Evolutionary conservation across 2,888 invertebrate genomes (phyloP), one percentile per base, ranked within the genome.

Genomic region (Empis livida): DNA sequence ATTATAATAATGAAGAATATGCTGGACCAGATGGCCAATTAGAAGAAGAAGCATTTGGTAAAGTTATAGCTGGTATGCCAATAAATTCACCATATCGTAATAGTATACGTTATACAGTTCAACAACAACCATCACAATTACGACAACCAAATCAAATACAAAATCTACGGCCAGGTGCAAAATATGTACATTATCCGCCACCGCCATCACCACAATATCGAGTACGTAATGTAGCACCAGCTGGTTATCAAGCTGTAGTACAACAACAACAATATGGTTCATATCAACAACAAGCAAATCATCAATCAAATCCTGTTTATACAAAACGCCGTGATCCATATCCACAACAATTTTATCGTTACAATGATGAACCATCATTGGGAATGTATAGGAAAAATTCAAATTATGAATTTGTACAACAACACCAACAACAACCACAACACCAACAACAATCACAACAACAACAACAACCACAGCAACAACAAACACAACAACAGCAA

Each of bases 1-100:
- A 79, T 60, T 80, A 82, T 56, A 79, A 79, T 56, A 73, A 76
- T 38, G 79, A 82, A 57, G 79, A 81, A 55, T 83, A 84, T 53
- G 76, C 75, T 2, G 76, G 73, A 42, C 76, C 75, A 42, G 77
- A 75, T 30, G 79, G 78, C 43, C 80, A 84, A 61, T 78, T 78
- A 10, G 86, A 86, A 64, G 85, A 85, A 65, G 84, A 84, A 61
- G 81, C 84, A 59, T 74, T 85, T 30, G 82, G 82, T 13, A 82
- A 84, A 58, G 82, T 84, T 1, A 71, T 84, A 45, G 81, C 83
- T 45, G 83, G 84, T 20, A 80, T 80, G 78, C 79, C 75, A 10
- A 66, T 70, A 20, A 71, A 75, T 45, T 62, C 73, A 10, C 64
- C 73, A 55, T 65, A 72, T 53, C 63, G 73, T 55, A 27, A 61